Evolutionary conservation across 2,888 invertebrate species (phyloP).

Genomic region (Keiferia lycopersicella): DNA sequence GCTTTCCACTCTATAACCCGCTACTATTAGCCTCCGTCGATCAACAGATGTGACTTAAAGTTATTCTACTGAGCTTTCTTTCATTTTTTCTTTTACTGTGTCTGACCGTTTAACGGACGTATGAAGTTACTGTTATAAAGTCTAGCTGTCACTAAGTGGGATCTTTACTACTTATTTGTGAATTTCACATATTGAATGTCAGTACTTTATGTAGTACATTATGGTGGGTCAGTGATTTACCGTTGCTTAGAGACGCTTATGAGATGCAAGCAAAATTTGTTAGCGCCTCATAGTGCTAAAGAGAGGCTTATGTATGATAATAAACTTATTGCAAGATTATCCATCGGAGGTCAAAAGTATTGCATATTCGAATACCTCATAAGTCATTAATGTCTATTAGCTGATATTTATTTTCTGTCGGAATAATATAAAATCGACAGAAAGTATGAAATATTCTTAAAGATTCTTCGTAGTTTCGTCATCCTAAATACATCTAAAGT

Average conservation of each 20-base stretch:
- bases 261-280: conserved; percentile 7
- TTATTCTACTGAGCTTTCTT: too few relatives aligned
- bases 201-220: conserved; percentile 8
- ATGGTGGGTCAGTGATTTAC: conserved; percentile 8
- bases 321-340: too few relatives aligned
- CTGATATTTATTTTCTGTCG: background rate
- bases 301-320: background rate
- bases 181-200: conserved; percentile 19
- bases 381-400: too few relatives aligned
- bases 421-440: too few relatives aligned
- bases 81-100: background rate
- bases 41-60: too few relatives aligned
- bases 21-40: too few relatives aligned
- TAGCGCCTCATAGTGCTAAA: conserved; percentile 9
- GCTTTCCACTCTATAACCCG: too few relatives aligned
- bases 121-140: conserved; percentile 28
- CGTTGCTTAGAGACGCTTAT: conserved; percentile 4
- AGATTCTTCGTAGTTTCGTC: too few relatives aligned
- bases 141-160: conserved; percentile 21
- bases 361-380: too few relatives aligned
- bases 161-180: conserved; percentile 8
- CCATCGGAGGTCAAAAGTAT: background rate
- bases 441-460: too few relatives aligned
- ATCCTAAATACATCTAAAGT: too few relatives aligned
- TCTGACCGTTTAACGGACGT: conserved; percentile 26